Conservation (phyloP, 2,888 invertebrate species). For the Machimus atricapillus region DNA sequence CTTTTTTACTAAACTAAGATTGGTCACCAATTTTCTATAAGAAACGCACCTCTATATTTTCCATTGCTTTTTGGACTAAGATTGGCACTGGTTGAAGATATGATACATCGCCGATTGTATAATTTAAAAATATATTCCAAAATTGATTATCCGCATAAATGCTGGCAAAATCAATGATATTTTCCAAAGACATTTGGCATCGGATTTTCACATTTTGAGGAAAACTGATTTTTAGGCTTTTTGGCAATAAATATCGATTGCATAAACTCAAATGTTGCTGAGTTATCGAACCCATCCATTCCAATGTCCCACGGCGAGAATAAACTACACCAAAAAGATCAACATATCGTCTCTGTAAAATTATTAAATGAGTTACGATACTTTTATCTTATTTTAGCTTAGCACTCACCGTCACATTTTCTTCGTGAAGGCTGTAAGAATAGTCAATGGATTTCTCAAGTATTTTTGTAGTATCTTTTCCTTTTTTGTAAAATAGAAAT, state of each 20-base stretch:
- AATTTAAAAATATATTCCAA: constrained; percentile 57
- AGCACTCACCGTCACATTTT: neutral
- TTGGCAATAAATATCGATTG: constrained; percentile 43
- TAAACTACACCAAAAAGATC: constrained; percentile 53
- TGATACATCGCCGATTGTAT: constrained; percentile 50
- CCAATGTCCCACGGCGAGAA: constrained; percentile 53
- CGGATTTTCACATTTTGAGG: constrained; percentile 45
- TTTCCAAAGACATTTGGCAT: constrained; percentile 56
- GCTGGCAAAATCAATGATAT: constrained; percentile 56
- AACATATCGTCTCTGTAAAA: neutral
- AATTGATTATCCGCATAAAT: constrained; percentile 53
- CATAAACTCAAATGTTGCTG: constrained; percentile 55
- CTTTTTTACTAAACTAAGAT: neutral
- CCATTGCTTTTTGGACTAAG: constrained; percentile 55
- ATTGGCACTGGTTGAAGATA: constrained; percentile 57
- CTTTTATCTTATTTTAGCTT: neutral
- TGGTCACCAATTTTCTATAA: constrained; percentile 13
- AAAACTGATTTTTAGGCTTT: constrained; percentile 43
- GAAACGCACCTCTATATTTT: constrained; percentile 55
- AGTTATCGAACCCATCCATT: constrained; percentile 54
- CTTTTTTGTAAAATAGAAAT: constrained; percentile 58
- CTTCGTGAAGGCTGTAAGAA: constrained; percentile 41
- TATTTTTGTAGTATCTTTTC: constrained; percentile 51
- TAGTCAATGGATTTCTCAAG: constrained; percentile 47
- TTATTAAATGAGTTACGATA: neutral